phyloP scores from a whole-genome alignment of 1,140 invertebrate genomes.

The Sycophaga agraensis region DNA sequence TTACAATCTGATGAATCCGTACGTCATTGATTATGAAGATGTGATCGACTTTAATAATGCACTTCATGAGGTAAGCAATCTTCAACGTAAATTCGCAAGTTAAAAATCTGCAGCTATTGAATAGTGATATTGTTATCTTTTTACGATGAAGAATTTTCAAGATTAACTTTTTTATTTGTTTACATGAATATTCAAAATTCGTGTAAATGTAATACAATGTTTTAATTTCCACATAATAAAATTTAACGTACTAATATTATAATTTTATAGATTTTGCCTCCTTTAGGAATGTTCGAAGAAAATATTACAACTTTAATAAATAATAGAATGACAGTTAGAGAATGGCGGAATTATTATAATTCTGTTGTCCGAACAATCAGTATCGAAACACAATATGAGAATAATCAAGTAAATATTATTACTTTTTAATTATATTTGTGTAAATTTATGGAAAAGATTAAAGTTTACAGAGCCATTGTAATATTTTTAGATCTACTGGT shows the following conservation, averaged over 20 bases:
- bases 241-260: not conserved
- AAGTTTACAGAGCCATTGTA: not conserved
- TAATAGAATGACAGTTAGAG: constrained; percentile 6
- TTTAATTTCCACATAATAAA: no score
- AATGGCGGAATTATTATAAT: constrained; percentile 20
- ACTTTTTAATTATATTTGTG: not conserved
- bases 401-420: constrained; percentile 15
- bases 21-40: constrained; percentile 11
- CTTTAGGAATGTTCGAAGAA: constrained; percentile 23
- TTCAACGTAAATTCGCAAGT: no score
- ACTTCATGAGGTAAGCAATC: constrained; percentile 11
- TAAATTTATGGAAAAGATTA: not conserved
- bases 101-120: no score
- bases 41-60: constrained; percentile 21
- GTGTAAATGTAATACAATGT: no score
- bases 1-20: not conserved
- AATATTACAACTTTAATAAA: constrained; percentile 5
- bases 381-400: not conserved
- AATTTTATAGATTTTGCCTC: constrained; percentile 17
- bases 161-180: no score
- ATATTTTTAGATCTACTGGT: constrained; percentile 22
- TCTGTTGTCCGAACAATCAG: not conserved
- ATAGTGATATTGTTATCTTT: no score
- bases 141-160: no score
- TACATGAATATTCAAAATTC: no score